These are phyloP conservation scores for Ophion ellenae DNA, from an alignment of 2,888 invertebrate genomes.

Conservation along the genomic window DNA sequence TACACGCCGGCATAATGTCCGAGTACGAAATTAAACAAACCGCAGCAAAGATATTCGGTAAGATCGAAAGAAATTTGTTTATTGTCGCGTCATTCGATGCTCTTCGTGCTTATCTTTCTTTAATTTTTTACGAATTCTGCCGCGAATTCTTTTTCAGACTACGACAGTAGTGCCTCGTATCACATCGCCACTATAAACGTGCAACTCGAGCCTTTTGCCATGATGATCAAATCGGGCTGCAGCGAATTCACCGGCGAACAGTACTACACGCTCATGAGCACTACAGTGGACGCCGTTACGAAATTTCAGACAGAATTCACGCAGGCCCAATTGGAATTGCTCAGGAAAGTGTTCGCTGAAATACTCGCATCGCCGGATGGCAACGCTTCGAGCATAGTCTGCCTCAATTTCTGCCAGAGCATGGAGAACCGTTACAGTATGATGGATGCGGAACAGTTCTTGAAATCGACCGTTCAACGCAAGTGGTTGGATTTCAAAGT, in stretches of 20 bases:
- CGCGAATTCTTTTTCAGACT: conserved; percentile 68
- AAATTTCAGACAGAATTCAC: conserved; percentile 75
- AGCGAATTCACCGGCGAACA: conserved; percentile 78
- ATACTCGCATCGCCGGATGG: conserved; percentile 74
- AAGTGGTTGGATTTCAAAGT: conserved; percentile 77
- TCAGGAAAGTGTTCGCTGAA: conserved; percentile 74
- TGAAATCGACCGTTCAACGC: conserved; percentile 69
- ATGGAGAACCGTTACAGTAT: conserved; percentile 71
- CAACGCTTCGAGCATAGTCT: conserved; percentile 71
- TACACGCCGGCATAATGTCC: conserved; percentile 73
- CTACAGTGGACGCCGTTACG: conserved; percentile 68
- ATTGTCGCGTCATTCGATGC: conserved; percentile 16
- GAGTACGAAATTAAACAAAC: conserved; percentile 51
- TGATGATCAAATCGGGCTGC: conserved; percentile 73
- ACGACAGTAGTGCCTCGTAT: conserved; percentile 54
- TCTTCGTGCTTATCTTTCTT: neutral
- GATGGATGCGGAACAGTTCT: conserved; percentile 73
- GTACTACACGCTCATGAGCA: conserved; percentile 77
- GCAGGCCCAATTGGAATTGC: conserved; percentile 71
- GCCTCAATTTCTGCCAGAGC: conserved; percentile 74
- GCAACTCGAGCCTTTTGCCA: conserved; percentile 72
- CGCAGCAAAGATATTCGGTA: conserved; percentile 53
- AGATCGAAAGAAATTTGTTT: conserved; percentile 26
- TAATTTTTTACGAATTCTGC: neutral
- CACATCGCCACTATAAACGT: conserved; percentile 74